phyloP scores from a whole-genome alignment of 2,797 vertebrate genomes.

The Denticeps clupeoides region DNA sequence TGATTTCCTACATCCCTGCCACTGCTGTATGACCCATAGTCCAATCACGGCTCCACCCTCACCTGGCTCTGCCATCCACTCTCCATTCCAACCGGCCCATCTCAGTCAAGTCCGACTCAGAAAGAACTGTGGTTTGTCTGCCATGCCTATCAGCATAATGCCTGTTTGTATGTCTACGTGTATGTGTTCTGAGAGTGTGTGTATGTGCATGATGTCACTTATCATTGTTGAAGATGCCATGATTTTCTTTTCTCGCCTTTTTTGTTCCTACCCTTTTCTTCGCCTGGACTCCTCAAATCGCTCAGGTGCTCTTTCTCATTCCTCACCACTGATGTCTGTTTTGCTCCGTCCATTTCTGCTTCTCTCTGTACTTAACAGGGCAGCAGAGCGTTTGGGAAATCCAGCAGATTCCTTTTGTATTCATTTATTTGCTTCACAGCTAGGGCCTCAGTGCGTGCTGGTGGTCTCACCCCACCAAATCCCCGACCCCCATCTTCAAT shows the following conservation, averaged over 20 bases:
- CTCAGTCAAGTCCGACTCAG: slow-evolving; percentile 76
- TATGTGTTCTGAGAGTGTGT: slow-evolving; percentile 25
- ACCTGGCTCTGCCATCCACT: slow-evolving; percentile 52
- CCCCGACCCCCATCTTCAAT: not conserved
- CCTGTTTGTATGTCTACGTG: slow-evolving; percentile 16
- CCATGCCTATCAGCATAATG: slow-evolving; percentile 49
- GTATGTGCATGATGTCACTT: slow-evolving; percentile 35
- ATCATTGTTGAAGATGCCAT: slow-evolving; percentile 53
- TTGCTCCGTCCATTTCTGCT: slow-evolving; percentile 16
- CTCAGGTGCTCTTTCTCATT: slow-evolving; percentile 9
- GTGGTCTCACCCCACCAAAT: slow-evolving; percentile 2
- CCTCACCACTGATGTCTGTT: slow-evolving; percentile 1
- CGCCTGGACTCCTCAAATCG: slow-evolving; percentile 27
- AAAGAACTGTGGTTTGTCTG: slow-evolving; percentile 69
- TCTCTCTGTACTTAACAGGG: slow-evolving; percentile 31
- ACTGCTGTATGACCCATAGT: not conserved
- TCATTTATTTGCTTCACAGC: slow-evolving; percentile 37
- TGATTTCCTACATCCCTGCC: not conserved
- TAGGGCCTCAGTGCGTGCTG: slow-evolving; percentile 56
- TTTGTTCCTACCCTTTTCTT: slow-evolving; percentile 15
- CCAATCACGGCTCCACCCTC: slow-evolving; percentile 35
- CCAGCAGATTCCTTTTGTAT: slow-evolving; percentile 36
- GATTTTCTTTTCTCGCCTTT: slow-evolving; percentile 10
- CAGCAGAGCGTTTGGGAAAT: slow-evolving; percentile 53
- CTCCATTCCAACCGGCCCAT: slow-evolving; percentile 63